A percentile compares a stretch with the other conserved stretches of the same genome.
phyloP scores from a whole-genome alignment of 2,888 invertebrate genomes.

The Tineola bisselliella region DNA sequence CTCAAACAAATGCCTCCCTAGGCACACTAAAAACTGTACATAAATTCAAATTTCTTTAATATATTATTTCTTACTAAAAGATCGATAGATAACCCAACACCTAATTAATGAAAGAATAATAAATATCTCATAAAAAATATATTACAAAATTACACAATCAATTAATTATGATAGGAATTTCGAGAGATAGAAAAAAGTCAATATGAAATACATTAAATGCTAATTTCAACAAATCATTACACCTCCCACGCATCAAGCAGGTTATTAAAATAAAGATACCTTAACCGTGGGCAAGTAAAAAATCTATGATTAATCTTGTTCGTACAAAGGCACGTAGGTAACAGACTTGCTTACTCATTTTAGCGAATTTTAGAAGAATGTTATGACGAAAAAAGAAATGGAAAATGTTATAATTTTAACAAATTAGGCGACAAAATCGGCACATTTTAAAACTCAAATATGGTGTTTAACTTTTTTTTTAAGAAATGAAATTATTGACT shows the following conservation, averaged over 20 bases:
- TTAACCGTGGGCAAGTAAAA: slow-evolving; percentile 27
- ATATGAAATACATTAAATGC: slow-evolving; percentile 19
- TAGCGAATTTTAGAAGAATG: slow-evolving; percentile 30
- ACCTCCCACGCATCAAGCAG: slow-evolving; percentile 44
- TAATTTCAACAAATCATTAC: slow-evolving; percentile 41
- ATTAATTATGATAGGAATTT: neutral
- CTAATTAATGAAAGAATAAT: too few relatives aligned
- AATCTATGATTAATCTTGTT: slow-evolving; percentile 47
- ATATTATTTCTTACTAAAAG: too few relatives aligned
- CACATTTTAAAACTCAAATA: slow-evolving; percentile 50
- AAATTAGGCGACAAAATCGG: slow-evolving; percentile 62
- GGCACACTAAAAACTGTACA: too few relatives aligned
- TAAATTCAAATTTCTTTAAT: too few relatives aligned
- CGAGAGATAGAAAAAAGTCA: neutral
- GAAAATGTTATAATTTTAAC: slow-evolving; percentile 45
- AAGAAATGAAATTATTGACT: slow-evolving; percentile 17
- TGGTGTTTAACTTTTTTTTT: slow-evolving; percentile 30
- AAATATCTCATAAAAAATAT: too few relatives aligned
- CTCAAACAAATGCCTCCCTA: too few relatives aligned
- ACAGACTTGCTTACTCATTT: slow-evolving; percentile 60
- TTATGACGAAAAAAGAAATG: neutral
- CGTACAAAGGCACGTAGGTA: slow-evolving; percentile 31
- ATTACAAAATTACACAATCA: neutral
- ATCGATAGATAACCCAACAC: too few relatives aligned
- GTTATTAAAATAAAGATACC: slow-evolving; percentile 43